Base-by-base conservation (phyloP, 2,113 vertebrate genomes). In the Triplophysa siluroides region DNA sequence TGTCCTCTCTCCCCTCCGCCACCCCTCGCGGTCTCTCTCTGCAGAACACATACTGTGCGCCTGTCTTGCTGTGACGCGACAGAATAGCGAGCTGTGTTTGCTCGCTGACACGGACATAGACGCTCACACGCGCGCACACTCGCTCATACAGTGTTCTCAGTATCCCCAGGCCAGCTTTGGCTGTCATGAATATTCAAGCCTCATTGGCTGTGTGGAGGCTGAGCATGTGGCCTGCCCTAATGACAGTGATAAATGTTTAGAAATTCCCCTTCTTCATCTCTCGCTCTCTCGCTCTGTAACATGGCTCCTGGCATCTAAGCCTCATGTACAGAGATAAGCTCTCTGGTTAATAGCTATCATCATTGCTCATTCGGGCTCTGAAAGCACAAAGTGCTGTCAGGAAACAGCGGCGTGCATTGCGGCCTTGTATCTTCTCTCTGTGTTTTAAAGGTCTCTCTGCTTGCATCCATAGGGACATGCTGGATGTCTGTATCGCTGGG, bases 171-270 rank as follows among this genome's bases (percentile, higher is more conserved):
- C 81, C 76, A 87, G 77, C 47, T 75, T 72, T 78, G 69, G 75
- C 81, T 79, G 79, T 79, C 81, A 83, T 85, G 79, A 86, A 85
- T 85, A 85, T 85, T 85, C 84, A 83, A 83, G 81, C 79, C 72
- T 83, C 82, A 83, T 85, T 85, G 83, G 82, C 84, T 81, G 76
- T 77, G 78, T 78, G 83, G 84, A 83, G 85, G 50, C 76, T 72
- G 81, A 78, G 79, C 69, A 81, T 71, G 76, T 65, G 73, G 33
- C 71, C 58, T 18, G 70, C 73, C 85, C 76, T 90, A 91, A 91
- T 91, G 91, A 92, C 91, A 92, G 90, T 91, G 90, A 93, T 91
- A 90, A 90, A 94, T 93, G 90, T 88, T 89, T 86, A 88, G 88
- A 91, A 85, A 76, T 78, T 82, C 66, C 82, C 74, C 83, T n/a